Evolutionary conservation across 2,113 vertebrate genomes (phyloP), one percentile per base, ranked within the genome.

Genomic region (Rattus norvegicus): DNA sequence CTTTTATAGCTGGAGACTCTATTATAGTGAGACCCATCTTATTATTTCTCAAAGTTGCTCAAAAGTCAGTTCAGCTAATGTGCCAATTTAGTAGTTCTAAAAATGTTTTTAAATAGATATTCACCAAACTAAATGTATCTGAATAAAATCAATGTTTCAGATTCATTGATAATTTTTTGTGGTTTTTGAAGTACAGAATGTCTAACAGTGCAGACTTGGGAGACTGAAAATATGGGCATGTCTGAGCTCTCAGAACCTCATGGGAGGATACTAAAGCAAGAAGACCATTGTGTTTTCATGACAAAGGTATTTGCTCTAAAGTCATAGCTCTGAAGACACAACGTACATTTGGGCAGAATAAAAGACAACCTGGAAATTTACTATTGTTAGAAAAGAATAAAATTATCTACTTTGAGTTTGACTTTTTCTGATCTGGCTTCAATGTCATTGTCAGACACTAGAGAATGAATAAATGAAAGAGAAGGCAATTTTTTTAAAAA

Each of bases 41-140:
- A 92, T 61, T 87, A 36, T 92, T 91, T 89, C 73, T 79, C 91
- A 85, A 97, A 97, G 28, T 90, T 85, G 30, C 28, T 93, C 69
- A 92, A 95, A 24, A 93, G 73, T 33, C 24, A 80, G 14, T 22
- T 97, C 80, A 52, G 49, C 19, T 86, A 80, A 90, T 77, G 43
- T 87, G 47, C 61, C 88, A 95, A 59, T 87, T 90, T 95, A 49
- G 14, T 69, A 73, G 52, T 94, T 94, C 63, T 47, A 39, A 96
- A 91, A 65, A 22, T 90, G 7, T 79, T 95, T 95, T 91, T 43
- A 92, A 96, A 80, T 0, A 36, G 26, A 70, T 94, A 90, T 76
- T 95, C 91, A 65, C 52, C 83, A 73, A 84, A 87, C 65, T 59
- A 81, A 81, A 69, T 91, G 16, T 49, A 49, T 54, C 19, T 39